Base-by-base conservation (phyloP, 2,797 vertebrate species). In the Syncerus caffer region DNA sequence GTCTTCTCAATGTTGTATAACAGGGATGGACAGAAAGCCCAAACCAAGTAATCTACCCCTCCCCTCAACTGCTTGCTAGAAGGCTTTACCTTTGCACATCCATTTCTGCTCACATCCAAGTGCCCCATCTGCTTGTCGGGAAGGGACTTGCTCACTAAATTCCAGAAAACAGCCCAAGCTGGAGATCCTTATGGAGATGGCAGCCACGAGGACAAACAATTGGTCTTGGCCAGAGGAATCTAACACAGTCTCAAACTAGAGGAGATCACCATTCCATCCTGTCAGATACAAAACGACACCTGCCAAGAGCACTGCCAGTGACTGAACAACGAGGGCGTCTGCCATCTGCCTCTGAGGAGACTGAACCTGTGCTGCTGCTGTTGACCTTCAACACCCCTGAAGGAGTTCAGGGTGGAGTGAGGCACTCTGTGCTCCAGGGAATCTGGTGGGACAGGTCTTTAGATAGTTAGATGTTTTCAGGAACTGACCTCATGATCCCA, bases 261-360 rank as follows among this genome's bases (percentile, higher is more conserved):
- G 11, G 67, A 42, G 23, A 42, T 42, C 71, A 7, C 71, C 12
- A 42, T 42, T 42, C 71, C 71, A 74, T 14, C 38, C 38, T 27
- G 71, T 42, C 38, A 74, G 12, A 42, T 74, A 42, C 38, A 42
- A 60, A 42, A 42, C 14, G 38, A 42, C 71, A 23, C 34, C 6
- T 42, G 71, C 23, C 71, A 74, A 74, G 23, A 74, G 38, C 23
- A 31, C n/a, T 13, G 3, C 67, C 67, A 71, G 21, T 38, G 11
- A 29, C 12, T 6, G 2, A 38, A 13, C 4, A 67, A 38, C 19
- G 23, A 71, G 21, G 34, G 34, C 1, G 0, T 23, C 0, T 38
- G 71, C 38, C 3, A 2, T 74, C 12, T 74, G 21, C 12, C 11
- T 23, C 21, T 74, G 71, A 7, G 38, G 23, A 74, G 71, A 74